A percentile compares a stretch with the other conserved stretches of the same genome.
Evolutionary conservation across 2,113 vertebrate genomes (phyloP).

Genomic region (Prolemur simus): DNA sequence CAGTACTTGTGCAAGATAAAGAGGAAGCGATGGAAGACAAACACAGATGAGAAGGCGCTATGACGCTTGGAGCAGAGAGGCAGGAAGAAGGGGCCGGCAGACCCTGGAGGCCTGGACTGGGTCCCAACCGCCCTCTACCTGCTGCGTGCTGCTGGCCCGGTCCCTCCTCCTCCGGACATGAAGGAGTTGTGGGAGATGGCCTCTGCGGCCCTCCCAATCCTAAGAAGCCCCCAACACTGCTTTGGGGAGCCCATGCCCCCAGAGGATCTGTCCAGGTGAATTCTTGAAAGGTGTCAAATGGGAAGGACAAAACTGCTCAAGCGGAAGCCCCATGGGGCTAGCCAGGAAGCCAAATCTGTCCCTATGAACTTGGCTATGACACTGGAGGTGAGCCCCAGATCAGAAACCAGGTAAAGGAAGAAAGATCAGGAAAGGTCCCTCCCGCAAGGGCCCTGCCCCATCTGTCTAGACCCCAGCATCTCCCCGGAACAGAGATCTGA

Average conservation of each 20-base stretch:
- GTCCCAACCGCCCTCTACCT: background rate
- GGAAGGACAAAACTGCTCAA: background rate
- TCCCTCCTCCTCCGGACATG: background rate
- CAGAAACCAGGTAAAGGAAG: background rate
- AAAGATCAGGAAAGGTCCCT: background rate
- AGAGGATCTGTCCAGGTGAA: background rate
- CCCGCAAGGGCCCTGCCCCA: background rate
- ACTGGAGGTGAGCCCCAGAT: background rate
- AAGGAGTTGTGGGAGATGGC: background rate
- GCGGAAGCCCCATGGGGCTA: background rate
- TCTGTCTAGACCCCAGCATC: background rate
- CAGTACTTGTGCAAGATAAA: background rate
- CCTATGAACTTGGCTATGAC: background rate
- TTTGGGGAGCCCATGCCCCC: background rate
- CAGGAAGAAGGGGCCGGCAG: background rate
- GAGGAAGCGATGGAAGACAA: background rate
- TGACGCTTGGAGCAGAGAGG: fast-evolving
- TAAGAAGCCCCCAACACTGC: background rate
- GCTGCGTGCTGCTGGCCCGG: background rate
- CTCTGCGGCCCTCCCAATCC: background rate
- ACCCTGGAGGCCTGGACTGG: background rate
- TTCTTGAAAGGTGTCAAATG: background rate
- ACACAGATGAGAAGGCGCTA: background rate
- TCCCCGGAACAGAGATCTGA: background rate
- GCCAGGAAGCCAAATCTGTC: background rate